A percentile compares a stretch with the other conserved stretches of the same genome.
These are phyloP conservation scores for Macrobrachium rosenbergii DNA, from an alignment of 1,140 invertebrate genomes.

Conservation along the genomic window DNA sequence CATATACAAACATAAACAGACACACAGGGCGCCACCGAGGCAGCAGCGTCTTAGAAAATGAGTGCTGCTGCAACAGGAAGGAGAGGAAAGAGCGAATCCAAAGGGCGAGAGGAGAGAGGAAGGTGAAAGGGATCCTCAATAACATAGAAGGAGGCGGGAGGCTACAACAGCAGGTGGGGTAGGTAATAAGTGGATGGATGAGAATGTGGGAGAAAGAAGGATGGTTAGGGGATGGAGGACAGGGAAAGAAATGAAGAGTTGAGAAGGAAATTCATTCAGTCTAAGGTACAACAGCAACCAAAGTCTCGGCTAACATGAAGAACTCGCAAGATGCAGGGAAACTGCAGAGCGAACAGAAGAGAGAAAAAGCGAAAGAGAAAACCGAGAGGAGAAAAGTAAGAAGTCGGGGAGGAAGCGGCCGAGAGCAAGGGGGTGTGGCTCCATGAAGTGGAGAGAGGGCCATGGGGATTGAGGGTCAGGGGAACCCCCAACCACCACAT, in stretches of 20 bases:
- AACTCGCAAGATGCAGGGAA: background rate
- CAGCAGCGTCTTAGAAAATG: background rate
- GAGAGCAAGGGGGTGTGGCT: background rate
- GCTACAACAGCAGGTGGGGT: background rate
- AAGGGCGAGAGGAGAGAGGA: background rate
- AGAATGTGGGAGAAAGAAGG: background rate
- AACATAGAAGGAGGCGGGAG: background rate
- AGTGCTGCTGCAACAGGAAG: background rate
- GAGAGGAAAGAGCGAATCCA: background rate
- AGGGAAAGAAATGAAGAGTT: background rate
- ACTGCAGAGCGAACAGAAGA: background rate
- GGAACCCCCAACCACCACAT: background rate
- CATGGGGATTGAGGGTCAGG: conserved; percentile 32
- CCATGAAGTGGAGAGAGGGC: background rate
- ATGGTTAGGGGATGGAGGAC: background rate
- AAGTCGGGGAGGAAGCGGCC: background rate
- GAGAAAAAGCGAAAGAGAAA: background rate
- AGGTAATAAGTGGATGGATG: background rate
- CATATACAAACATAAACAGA: background rate
- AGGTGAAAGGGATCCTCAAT: background rate
- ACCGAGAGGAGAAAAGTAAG: conserved; percentile 7
- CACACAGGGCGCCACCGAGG: background rate
- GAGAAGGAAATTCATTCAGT: no score
- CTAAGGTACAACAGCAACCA: no score
- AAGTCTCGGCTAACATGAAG: no score